Conservation (phyloP, 2,113 vertebrate genomes). For the Sapajus apella region DNA sequence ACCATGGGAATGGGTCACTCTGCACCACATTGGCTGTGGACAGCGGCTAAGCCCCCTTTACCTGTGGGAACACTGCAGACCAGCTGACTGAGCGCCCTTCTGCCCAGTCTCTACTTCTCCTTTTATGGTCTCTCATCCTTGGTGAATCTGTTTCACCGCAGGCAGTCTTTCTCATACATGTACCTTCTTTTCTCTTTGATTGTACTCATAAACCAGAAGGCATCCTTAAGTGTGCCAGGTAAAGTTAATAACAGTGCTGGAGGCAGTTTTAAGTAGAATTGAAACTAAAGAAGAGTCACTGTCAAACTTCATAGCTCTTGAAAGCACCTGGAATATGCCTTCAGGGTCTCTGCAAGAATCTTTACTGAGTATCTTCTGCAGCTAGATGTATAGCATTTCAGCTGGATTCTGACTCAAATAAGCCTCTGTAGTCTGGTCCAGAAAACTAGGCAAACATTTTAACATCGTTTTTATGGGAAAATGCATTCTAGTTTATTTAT, state of each 20-base stretch:
- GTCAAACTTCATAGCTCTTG: neutral
- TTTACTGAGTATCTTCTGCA: neutral
- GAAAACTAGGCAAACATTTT: neutral
- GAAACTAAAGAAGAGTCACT: neutral
- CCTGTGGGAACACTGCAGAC: neutral
- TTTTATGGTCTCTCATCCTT: neutral
- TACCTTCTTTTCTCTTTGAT: neutral
- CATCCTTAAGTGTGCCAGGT: neutral
- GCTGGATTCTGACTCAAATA: neutral
- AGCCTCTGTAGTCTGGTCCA: neutral
- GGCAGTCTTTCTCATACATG: neutral
- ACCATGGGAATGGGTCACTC: neutral
- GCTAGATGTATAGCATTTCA: neutral
- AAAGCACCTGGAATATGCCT: neutral
- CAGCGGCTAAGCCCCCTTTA: neutral
- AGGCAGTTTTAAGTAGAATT: neutral
- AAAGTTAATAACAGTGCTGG: neutral
- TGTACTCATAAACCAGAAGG: neutral
- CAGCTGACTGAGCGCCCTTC: neutral
- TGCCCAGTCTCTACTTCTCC: neutral
- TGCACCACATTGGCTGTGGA: neutral
- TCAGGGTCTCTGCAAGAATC: neutral
- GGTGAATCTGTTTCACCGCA: neutral
- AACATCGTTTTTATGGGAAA: neutral
- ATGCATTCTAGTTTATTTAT: conserved; percentile 12